phyloP scores from a whole-genome alignment of 2,888 invertebrate species.

The Trachelus iudaicus region DNA sequence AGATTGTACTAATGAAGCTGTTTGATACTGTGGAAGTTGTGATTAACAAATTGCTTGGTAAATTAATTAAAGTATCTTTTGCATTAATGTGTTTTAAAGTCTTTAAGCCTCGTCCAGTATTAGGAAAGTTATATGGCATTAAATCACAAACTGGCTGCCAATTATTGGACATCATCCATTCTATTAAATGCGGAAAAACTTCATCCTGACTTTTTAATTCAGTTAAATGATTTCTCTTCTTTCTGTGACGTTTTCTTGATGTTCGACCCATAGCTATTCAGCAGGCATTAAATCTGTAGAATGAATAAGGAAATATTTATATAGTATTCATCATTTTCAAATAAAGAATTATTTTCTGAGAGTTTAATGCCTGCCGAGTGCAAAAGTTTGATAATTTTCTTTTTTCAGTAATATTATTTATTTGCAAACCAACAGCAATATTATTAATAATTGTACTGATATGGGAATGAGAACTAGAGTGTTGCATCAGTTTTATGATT shows the following conservation, averaged over 20 bases:
- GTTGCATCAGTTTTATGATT: background rate
- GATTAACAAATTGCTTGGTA: constrained; percentile 68
- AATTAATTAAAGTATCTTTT: constrained; percentile 69
- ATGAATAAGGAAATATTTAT: constrained; percentile 20
- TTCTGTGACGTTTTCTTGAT: constrained; percentile 46
- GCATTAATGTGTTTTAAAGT: constrained; percentile 61
- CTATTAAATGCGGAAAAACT: constrained; percentile 36
- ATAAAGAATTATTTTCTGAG: background rate
- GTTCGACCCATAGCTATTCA: constrained; percentile 53
- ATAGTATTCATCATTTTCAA: background rate
- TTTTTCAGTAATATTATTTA: background rate
- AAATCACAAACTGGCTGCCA: constrained; percentile 42
- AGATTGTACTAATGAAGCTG: constrained; percentile 44
- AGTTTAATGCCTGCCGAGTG: background rate
- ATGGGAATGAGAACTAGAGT: background rate
- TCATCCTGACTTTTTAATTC: constrained; percentile 27
- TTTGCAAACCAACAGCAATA: background rate
- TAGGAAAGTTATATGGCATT: constrained; percentile 66
- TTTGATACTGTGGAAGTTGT: constrained; percentile 64
- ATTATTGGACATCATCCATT: constrained; percentile 47
- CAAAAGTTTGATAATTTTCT: background rate
- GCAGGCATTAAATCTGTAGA: constrained; percentile 35
- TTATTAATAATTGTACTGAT: background rate
- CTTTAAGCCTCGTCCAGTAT: constrained; percentile 80
- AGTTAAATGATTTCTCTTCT: constrained; percentile 31